A percentile compares a stretch with the other conserved stretches of the same genome.
Evolutionary conservation across 2,888 invertebrate genomes (phyloP).

Genomic region (Cantharis rufa): DNA sequence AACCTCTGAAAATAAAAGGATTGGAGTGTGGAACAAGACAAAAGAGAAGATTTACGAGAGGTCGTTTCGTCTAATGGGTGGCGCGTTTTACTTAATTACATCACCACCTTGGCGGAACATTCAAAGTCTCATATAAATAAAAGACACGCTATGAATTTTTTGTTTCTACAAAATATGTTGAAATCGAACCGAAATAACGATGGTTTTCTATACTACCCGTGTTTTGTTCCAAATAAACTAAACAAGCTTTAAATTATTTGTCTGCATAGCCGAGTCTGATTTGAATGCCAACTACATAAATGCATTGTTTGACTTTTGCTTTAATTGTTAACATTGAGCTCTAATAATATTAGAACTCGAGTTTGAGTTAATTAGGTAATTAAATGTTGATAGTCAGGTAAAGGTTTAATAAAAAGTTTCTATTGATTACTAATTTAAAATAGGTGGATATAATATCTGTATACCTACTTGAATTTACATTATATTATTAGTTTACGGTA

Average conservation of each 20-base stretch:
- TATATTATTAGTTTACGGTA: too few species aligned
- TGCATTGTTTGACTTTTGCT: constrained; percentile 15
- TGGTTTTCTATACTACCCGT: constrained; percentile 38
- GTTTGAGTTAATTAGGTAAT: not conserved
- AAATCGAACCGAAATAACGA: constrained; percentile 36
- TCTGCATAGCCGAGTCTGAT: constrained; percentile 39
- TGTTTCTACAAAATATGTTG: constrained; percentile 37
- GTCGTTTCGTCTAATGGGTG: constrained; percentile 54
- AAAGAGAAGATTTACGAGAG: constrained; percentile 54
- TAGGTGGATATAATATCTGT: not conserved
- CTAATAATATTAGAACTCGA: not conserved
- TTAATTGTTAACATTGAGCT: constrained; percentile 14
- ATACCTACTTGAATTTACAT: too few species aligned
- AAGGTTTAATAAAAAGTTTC: not conserved
- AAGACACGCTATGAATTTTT: constrained; percentile 51
- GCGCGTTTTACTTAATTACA: constrained; percentile 55
- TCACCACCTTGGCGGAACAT: constrained; percentile 54
- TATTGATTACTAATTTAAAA: not conserved
- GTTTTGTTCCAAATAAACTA: constrained; percentile 43
- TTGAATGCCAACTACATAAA: constrained; percentile 27
- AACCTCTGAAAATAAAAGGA: constrained; percentile 40
- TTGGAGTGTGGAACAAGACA: constrained; percentile 46
- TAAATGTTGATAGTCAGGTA: not conserved
- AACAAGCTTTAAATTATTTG: constrained; percentile 47
- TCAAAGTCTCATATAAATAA: constrained; percentile 54